Evolutionary conservation across 2,797 vertebrate species (phyloP).

Genomic region (Pseudochirops corinnae): DNA sequence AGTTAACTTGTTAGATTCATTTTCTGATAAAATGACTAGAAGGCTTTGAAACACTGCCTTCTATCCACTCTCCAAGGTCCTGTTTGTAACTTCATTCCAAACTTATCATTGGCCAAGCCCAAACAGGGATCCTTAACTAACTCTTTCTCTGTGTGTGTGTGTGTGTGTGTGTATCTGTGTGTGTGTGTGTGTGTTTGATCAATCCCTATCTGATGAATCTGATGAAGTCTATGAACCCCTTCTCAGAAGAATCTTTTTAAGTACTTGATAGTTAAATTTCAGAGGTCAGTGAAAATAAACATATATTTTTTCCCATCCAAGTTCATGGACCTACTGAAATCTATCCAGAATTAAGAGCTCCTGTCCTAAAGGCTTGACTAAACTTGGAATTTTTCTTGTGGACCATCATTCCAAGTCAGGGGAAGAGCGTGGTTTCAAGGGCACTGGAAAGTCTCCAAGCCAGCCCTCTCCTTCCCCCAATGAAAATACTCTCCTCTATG

Average conservation of each 20-base stretch:
- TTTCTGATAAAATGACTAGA: conserved; percentile 6
- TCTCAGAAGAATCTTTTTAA: background rate
- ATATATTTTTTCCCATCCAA: background rate
- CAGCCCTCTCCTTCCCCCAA: background rate
- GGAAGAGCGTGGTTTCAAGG: background rate
- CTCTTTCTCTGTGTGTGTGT: too few species aligned
- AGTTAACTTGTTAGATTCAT: background rate
- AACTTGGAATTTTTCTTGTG: background rate
- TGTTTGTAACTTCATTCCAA: background rate
- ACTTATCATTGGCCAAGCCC: background rate
- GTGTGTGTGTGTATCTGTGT: too few species aligned
- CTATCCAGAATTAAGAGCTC: background rate
- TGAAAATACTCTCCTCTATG: background rate
- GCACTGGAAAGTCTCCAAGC: background rate
- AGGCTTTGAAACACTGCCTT: background rate
- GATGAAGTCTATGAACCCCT: background rate
- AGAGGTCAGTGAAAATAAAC: background rate
- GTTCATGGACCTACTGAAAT: background rate
- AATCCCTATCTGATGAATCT: background rate
- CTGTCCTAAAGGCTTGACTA: background rate
- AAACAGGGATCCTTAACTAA: too few species aligned
- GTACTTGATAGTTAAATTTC: background rate
- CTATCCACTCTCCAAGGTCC: background rate
- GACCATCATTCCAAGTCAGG: background rate
- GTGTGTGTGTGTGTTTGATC: background rate